A percentile compares a stretch with the other conserved stretches of the same genome.
phyloP scores from a whole-genome alignment of 2,113 vertebrate species.

The Leucopsar rothschildi region DNA sequence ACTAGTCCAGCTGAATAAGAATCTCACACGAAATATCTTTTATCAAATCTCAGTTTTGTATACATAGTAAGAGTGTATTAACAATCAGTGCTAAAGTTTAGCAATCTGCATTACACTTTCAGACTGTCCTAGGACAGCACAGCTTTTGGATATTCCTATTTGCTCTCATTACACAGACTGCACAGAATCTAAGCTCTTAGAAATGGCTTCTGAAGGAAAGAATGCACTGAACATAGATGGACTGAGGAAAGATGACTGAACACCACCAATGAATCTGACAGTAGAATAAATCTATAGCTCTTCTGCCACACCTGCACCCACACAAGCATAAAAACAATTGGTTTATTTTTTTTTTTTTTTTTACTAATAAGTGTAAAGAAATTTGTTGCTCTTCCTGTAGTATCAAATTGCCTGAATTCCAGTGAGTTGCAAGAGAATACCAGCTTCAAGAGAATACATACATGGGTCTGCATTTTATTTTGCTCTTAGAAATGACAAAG shows the following conservation, averaged over 20 bases:
- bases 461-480: background rate
- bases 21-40: background rate
- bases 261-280: background rate
- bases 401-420: background rate
- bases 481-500: background rate
- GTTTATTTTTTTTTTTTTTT: background rate
- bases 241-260: background rate
- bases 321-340: background rate
- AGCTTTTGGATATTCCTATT: background rate
- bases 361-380: background rate
- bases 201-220: background rate
- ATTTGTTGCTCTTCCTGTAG: background rate
- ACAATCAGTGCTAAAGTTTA: background rate
- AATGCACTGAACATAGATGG: background rate
- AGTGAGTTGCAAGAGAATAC: background rate
- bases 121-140: background rate
- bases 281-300: background rate
- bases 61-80: background rate
- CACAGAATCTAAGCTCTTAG: background rate
- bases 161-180: background rate
- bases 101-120: background rate
- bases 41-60: background rate
- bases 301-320: background rate
- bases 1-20: background rate
- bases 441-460: background rate